phyloP scores from a whole-genome alignment of 2,113 vertebrate species.

The Mellivora capensis region DNA sequence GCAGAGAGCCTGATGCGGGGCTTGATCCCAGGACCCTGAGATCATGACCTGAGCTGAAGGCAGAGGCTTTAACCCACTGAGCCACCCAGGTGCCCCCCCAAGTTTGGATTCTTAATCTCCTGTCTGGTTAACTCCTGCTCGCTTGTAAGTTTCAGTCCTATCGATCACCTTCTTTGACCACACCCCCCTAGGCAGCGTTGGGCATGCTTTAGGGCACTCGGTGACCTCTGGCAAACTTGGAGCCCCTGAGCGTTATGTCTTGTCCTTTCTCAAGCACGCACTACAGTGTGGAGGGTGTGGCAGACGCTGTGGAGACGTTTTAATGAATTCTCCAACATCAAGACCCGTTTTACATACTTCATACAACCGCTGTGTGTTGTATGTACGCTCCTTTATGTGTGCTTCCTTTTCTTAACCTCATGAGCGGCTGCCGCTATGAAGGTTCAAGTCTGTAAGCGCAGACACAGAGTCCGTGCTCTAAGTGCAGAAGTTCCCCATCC shows the following conservation, averaged over 20 bases:
- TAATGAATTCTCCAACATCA: neutral
- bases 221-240: neutral
- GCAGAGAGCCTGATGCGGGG: too few relatives aligned
- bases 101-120: neutral
- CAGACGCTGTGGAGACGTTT: neutral
- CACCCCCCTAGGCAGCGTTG: neutral
- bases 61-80: too few relatives aligned
- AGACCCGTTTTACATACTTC: neutral
- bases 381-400: neutral
- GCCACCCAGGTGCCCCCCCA: neutral
- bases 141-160: neutral
- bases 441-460: neutral
- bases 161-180: neutral
- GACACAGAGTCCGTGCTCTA: neutral
- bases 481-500: neutral
- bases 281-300: neutral
- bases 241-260: neutral
- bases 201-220: neutral
- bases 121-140: neutral
- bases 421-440: neutral
- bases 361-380: neutral
- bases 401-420: neutral
- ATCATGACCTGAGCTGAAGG: too few relatives aligned
- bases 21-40: too few relatives aligned
- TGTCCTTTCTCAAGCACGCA: neutral